Conservation (phyloP, 2,888 invertebrate genomes). For the Penaeus monodon region DNA sequence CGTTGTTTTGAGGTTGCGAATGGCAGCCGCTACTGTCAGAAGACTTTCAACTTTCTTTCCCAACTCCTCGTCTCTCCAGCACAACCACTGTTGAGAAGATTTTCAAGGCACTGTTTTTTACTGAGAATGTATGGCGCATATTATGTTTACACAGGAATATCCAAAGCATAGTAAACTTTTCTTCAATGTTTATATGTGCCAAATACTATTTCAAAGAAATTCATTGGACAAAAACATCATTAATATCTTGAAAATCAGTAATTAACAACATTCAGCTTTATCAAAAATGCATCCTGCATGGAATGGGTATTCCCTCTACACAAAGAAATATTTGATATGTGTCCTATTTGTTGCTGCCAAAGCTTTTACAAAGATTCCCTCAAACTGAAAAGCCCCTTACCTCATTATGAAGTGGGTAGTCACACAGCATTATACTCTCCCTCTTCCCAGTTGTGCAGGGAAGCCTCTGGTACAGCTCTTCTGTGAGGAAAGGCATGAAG, state of each 20-base stretch:
- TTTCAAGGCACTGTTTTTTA: neutral
- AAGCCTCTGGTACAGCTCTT: conserved; percentile 61
- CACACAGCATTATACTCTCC: conserved; percentile 48
- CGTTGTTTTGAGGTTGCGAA: conserved; percentile 29
- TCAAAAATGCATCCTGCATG: no score
- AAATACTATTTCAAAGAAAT: no score
- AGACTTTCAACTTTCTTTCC: conserved; percentile 20
- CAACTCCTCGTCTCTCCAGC: conserved; percentile 26
- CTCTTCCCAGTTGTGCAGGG: conserved; percentile 14
- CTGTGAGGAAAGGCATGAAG: conserved; percentile 62
- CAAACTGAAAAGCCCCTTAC: neutral
- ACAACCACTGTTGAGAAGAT: conserved; percentile 20
- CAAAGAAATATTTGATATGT: neutral
- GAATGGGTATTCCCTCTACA: no score
- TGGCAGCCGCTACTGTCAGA: conserved; percentile 28
- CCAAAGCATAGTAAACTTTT: neutral
- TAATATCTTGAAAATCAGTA: no score
- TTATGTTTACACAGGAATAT: conserved; percentile 6
- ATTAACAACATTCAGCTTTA: no score
- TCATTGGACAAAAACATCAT: no score
- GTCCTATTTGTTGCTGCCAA: neutral
- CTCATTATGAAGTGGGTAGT: conserved; percentile 45
- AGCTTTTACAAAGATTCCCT: neutral
- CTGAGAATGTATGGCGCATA: neutral
- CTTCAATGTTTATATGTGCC: no score